Base-by-base conservation (phyloP, 35 echinoderm and acorn worm genomes). In the Apostichopus californicus region DNA sequence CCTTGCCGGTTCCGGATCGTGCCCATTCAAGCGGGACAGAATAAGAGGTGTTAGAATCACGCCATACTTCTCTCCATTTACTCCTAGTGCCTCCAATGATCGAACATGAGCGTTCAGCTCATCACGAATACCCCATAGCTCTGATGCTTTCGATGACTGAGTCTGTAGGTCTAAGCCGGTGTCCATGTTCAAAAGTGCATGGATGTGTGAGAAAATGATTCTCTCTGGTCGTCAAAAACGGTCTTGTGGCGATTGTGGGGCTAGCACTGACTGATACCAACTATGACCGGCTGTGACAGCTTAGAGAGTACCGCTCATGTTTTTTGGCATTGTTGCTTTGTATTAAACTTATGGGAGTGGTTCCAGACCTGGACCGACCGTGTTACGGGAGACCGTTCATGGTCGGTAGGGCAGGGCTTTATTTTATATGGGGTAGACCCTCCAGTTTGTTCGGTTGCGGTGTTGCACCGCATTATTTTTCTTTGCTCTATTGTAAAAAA, bases 41-140 rank as follows among this genome's bases (percentile, higher is more conserved):
- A 89, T 89, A 73, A 87, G 83, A 17, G 57, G 83, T 71, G 79
- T 92, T 20, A 86, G 28, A 75, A 85, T 92, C 4, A 92, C 57
- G 15, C 90, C 78, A 34, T 83, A 92, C 21, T 71, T 92, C 26
- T 92, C 34, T 0, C 78, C 90, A 71, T 83, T 81, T 6, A 92
- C 90, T 71, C 90, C 77, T 6, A 92, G 77, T 46, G 90, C 90
- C 14, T 92, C 90, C 78, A 92, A 68, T 11, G 78, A 92, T 14
- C 78, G 11, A 70, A 92, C 64, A 83, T 91, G 90, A 10, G 78
- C 73, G 63, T 60, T 91, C 57, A 91, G 56, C 57, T 11, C 54
- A 52, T 92, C 78, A 71, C 11, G 57, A 54, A 84, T 92, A 55
- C 34, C 17, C 79, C 91, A 73, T 55, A 73, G 24, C 17, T 65